Evolutionary conservation across 2,113 vertebrate species (phyloP), one percentile per base, ranked within the genome.

Genomic region (Grus americana): DNA sequence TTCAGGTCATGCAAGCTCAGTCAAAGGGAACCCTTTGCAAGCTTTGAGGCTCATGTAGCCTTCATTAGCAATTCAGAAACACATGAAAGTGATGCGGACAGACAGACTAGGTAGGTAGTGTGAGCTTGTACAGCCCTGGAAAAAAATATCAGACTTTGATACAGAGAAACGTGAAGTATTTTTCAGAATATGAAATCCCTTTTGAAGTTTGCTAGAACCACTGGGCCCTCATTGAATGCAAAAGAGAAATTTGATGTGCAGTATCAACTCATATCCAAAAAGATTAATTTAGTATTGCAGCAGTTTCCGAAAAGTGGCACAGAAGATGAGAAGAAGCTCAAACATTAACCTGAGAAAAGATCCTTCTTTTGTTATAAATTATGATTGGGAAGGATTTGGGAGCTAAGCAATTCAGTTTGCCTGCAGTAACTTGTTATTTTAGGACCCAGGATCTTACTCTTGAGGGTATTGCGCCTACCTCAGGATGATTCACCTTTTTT

Each of bases 131-230:
- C 54, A 87, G 66, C 29, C 44, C 34, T 61, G 66, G 23, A 68
- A 91, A 88, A 78, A 94, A 88, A 72, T 3, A 40, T 20, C 67
- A 68, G 62, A 52, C 81, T 90, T 85, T 90, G 95, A 95, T 96
- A 95, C 13, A 82, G 73, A 90, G 70, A 91, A 95, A 89, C 68
- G 30, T 57, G 66, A 90, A 81, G 40, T 76, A 78, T 92, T 96
- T 89, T 87, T 92, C 26, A 82, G 82, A 90, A 93, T 95, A 90
- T 88, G 75, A 97, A 97, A 95, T 95, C 82, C 54, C 84, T 95
- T 88, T 93, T 94, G 91, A 97, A 96, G 93, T 91, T 93, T 86
- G 46, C 55, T 94, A 63, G 92, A 97, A 97, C 71, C 84, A 96
- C 36, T 71, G 80, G 86, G 65, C 71, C 59, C 83, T 95, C 55